phyloP scores from a whole-genome alignment of 2,113 vertebrate species.

The Nymphicus hollandicus region DNA sequence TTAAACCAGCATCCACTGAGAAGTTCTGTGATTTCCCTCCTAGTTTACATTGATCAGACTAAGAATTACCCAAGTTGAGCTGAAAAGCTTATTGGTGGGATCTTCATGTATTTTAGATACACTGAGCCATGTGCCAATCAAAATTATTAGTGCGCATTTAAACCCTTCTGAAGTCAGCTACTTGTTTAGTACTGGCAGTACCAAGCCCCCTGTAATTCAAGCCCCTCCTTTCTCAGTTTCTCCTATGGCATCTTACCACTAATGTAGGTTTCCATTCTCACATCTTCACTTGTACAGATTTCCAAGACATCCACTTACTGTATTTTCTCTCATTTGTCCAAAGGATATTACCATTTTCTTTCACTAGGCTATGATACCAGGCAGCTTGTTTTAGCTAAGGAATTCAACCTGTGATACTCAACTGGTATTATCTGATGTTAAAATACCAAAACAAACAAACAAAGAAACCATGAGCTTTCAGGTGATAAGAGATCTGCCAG shows the following conservation, averaged over 20 bases:
- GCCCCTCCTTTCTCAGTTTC: neutral
- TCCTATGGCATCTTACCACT: neutral
- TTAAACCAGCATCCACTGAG: neutral
- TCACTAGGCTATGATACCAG: neutral
- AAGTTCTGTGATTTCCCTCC: neutral
- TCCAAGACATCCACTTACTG: neutral
- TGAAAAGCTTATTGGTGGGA: neutral
- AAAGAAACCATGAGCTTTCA: neutral
- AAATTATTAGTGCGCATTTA: neutral
- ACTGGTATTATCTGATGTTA: neutral
- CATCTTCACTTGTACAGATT: neutral
- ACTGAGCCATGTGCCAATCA: neutral
- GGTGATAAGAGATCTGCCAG: neutral
- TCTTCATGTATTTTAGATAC: neutral
- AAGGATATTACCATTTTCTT: neutral
- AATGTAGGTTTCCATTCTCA: neutral
- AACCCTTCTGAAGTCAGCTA: neutral
- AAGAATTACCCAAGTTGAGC: neutral
- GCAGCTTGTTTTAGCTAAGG: neutral
- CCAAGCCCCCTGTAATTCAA: neutral
- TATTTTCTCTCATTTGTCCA: neutral
- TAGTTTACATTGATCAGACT: neutral
- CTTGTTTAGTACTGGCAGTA: neutral
- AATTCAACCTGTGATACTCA: neutral
- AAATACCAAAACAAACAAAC: neutral